Percentiles rank a stretch among this genome's conserved stretches.
Evolutionary conservation across 2,888 invertebrate genomes (phyloP).

Genomic region (Trimorus sp.): DNA sequence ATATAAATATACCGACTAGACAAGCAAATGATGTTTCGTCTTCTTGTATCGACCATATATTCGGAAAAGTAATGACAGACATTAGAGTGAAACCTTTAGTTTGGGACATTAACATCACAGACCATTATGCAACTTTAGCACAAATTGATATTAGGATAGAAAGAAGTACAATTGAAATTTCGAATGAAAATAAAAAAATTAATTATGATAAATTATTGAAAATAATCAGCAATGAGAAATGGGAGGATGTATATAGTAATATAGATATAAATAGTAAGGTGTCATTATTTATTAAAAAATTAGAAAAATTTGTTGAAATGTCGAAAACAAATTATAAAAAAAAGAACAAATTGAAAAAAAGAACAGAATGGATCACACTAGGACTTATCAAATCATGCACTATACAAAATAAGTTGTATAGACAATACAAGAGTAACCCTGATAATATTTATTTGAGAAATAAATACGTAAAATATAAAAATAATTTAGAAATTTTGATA

Average conservation of each 20-base stretch:
- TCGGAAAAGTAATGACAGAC: constrained; percentile 9
- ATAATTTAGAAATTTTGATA: background rate
- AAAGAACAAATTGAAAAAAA: background rate
- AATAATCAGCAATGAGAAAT: too few relatives aligned
- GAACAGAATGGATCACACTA: constrained; percentile 9
- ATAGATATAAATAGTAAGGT: background rate
- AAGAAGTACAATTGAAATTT: too few relatives aligned
- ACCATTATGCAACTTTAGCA: constrained; percentile 4
- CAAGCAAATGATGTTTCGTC: background rate
- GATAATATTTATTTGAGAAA: background rate
- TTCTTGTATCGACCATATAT: constrained; percentile 23
- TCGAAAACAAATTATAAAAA: background rate
- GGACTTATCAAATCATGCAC: constrained; percentile 16
- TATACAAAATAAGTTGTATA: constrained; percentile 13
- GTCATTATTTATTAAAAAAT: constrained; percentile 2
- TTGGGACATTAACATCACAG: constrained; percentile 14
- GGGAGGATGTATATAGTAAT: background rate
- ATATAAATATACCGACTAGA: constrained; percentile 22
- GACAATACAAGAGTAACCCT: background rate
- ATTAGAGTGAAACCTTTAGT: background rate
- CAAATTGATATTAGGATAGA: background rate
- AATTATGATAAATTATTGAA: background rate
- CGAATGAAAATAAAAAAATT: background rate
- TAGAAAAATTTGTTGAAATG: background rate
- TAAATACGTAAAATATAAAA: constrained; percentile 7